These are phyloP conservation scores for Pseudotriccus pelzelni DNA, from an alignment of 2,797 vertebrate species.

Conservation along the genomic window DNA sequence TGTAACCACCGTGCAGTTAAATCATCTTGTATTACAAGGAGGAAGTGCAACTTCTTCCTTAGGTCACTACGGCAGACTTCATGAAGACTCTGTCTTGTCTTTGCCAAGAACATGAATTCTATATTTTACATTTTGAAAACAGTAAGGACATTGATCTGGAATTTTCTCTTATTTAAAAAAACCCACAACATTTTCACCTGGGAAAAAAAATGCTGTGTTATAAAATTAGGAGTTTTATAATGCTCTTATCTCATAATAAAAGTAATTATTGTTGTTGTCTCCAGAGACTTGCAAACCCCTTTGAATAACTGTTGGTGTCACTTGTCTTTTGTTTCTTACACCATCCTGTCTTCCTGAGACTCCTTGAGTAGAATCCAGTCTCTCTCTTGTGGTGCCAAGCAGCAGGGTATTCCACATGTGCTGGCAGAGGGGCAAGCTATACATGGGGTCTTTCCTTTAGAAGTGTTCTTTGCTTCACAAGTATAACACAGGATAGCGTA, in stretches of 20 bases:
- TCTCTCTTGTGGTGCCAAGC: background rate
- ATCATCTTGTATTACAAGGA: background rate
- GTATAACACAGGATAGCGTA: background rate
- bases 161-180: background rate
- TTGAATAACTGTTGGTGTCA: background rate
- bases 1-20: background rate
- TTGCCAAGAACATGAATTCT: background rate
- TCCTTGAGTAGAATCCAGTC: background rate
- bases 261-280: background rate
- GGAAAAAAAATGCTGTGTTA: background rate
- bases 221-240: background rate
- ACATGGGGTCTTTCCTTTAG: background rate
- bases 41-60: conserved; percentile 45
- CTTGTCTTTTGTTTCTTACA: background rate
- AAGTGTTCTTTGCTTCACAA: background rate
- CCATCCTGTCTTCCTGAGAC: background rate
- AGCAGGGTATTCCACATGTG: background rate
- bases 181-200: background rate
- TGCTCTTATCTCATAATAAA: background rate
- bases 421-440: background rate
- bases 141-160: background rate
- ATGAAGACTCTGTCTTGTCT: background rate
- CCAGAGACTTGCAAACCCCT: background rate
- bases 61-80: background rate
- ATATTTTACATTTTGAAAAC: background rate